These are phyloP conservation scores for Drosophila novamexicana DNA, from an alignment of 1,140 invertebrate species.

Conservation along the genomic window DNA sequence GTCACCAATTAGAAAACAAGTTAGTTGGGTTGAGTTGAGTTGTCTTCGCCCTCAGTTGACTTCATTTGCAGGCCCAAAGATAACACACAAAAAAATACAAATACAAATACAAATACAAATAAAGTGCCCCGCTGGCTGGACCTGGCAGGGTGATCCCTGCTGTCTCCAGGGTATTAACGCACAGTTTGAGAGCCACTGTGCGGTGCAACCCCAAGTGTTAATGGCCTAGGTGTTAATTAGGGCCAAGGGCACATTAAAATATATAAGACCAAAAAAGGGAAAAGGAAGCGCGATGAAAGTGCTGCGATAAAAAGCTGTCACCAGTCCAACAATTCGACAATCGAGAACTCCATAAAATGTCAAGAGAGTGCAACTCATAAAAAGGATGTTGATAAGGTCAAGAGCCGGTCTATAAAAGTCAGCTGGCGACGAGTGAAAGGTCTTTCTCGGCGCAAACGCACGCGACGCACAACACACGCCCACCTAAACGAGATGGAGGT, in stretches of 20 bases:
- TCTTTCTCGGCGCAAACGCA: constrained; percentile 21
- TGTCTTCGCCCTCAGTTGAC: constrained; percentile 1
- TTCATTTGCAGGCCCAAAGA: constrained; percentile 4
- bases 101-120: constrained; percentile 13
- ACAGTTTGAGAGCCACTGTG: constrained; percentile 65
- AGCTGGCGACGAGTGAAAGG: constrained; percentile 53
- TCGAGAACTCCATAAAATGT: constrained; percentile 66
- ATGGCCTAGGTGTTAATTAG: constrained; percentile 78
- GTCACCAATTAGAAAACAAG: constrained; percentile 82
- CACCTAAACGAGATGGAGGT: background rate
- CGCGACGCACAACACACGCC: constrained; percentile 62
- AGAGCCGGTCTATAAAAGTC: constrained; percentile 75
- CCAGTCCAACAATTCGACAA: constrained; percentile 28
- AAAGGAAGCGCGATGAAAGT: constrained; percentile 74
- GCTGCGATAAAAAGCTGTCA: constrained; percentile 79
- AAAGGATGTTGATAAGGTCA: constrained; percentile 80
- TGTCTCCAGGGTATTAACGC: constrained; percentile 31
- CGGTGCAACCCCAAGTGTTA: constrained; percentile 70
- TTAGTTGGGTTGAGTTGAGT: constrained; percentile 48
- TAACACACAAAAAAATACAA: constrained; percentile 16
- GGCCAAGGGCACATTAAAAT: constrained; percentile 65
- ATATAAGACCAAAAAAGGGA: constrained; percentile 25
- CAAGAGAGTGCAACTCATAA: constrained; percentile 61
- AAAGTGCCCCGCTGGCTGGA: constrained; percentile 37
- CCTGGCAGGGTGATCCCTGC: constrained; percentile 33